These are phyloP conservation scores for Harpalus rufipes DNA, from an alignment of 2,888 invertebrate species.

Conservation along the genomic window DNA sequence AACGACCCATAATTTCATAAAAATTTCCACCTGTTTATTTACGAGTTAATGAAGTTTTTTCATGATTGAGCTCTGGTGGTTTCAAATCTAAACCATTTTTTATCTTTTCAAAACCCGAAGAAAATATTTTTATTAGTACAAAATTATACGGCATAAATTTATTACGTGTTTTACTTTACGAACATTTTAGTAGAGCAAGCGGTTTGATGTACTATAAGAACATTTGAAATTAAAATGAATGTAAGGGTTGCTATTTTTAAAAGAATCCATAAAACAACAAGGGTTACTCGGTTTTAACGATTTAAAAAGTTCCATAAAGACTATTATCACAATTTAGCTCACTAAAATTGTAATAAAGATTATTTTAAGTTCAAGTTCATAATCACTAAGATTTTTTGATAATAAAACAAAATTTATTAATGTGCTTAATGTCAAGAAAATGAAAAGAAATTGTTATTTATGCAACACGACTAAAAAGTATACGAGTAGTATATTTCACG, in stretches of 20 bases:
- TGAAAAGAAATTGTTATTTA: not conserved
- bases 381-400: not conserved
- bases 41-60: slow-evolving; percentile 21
- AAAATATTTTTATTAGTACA: slow-evolving; percentile 29
- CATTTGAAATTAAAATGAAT: slow-evolving; percentile 46
- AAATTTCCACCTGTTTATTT: slow-evolving; percentile 11
- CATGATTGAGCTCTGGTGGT: slow-evolving; percentile 4
- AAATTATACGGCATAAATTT: slow-evolving; percentile 32
- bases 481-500: too few relatives aligned
- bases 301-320: slow-evolving; percentile 24
- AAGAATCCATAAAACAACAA: slow-evolving; percentile 20
- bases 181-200: not conserved
- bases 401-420: slow-evolving; percentile 7
- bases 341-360: slow-evolving; percentile 33
- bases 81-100: not conserved
- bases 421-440: not conserved
- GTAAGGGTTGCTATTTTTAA: slow-evolving; percentile 15
- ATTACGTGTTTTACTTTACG: slow-evolving; percentile 27
- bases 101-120: not conserved
- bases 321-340: slow-evolving; percentile 19
- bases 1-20: slow-evolving; percentile 14
- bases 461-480: too few relatives aligned
- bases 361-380: slow-evolving; percentile 10
- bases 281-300: slow-evolving; percentile 6
- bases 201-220: slow-evolving; percentile 15